Conservation (phyloP, 2,797 vertebrate genomes). For the Hyperoplus immaculatus region DNA sequence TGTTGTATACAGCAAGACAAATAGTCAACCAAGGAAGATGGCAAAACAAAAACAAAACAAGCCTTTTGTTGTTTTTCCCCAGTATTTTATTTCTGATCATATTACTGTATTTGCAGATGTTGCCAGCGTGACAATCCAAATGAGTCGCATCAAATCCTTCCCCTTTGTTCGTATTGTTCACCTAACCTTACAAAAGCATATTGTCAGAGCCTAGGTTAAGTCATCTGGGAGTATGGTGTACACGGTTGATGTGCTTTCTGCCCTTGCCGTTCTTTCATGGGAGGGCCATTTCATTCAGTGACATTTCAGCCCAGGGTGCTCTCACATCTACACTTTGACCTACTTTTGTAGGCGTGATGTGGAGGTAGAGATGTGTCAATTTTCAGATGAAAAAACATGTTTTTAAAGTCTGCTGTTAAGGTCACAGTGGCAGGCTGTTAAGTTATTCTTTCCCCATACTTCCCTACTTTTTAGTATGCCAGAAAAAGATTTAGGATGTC, state of each 20-base stretch:
- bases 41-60: constrained; percentile 2
- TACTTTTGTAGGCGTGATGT: constrained; percentile 36
- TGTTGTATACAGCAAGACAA: constrained; percentile 46
- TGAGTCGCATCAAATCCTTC: not conserved
- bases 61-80: not conserved
- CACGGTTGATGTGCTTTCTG: constrained; percentile 1
- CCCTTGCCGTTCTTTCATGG: constrained; percentile 23
- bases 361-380: constrained; percentile 26
- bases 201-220: not conserved
- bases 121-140: not conserved
- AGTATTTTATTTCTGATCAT: not conserved
- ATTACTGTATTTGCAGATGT: not conserved
- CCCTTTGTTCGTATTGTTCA: constrained; percentile 1
- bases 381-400: constrained; percentile 13
- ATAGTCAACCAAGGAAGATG: constrained; percentile 5
- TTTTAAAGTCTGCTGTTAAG: constrained; percentile 23
- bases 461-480: too few relatives aligned
- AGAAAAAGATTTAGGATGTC: not conserved
- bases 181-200: not conserved
- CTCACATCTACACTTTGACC: constrained; percentile 47
- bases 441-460: not conserved
- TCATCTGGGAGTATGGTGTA: constrained; percentile 12
- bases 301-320: constrained; percentile 27
- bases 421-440: constrained; percentile 13
- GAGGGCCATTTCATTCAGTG: constrained; percentile 16